phyloP scores from a whole-genome alignment of 2,888 invertebrate species.

The Syrphus vitripennis region DNA sequence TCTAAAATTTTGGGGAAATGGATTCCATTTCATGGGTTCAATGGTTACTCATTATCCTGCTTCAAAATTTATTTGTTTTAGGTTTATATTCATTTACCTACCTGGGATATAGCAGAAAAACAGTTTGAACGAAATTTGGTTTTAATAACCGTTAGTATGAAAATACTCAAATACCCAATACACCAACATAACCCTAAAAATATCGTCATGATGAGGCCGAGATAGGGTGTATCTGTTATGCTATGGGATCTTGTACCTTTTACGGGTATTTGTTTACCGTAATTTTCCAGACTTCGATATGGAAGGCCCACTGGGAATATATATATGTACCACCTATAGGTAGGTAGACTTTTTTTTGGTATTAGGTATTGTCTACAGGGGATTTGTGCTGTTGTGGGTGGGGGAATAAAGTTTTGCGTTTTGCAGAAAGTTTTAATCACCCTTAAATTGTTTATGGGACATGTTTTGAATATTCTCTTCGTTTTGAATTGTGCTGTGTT shows the following conservation, averaged over 20 bases:
- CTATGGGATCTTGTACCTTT: not conserved
- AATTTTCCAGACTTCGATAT: constrained; percentile 54
- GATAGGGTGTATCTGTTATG: too few relatives aligned
- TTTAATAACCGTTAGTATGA: constrained; percentile 43
- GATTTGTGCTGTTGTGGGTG: not conserved
- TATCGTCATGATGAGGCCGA: constrained; percentile 3
- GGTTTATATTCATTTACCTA: not conserved
- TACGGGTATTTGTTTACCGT: constrained; percentile 31
- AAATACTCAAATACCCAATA: constrained; percentile 27
- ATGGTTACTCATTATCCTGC: constrained; percentile 9
- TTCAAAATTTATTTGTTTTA: constrained; percentile 13
- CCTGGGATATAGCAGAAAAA: not conserved
- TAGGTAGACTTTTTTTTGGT: not conserved
- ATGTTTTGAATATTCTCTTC: constrained; percentile 68
- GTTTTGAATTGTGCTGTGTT: constrained; percentile 5
- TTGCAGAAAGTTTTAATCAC: constrained; percentile 72
- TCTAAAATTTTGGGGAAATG: not conserved
- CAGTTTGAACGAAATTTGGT: constrained; percentile 33
- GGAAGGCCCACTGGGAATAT: not conserved
- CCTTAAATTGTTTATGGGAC: constrained; percentile 72
- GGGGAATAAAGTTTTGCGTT: constrained; percentile 47
- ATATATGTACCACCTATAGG: not conserved
- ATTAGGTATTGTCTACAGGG: not conserved
- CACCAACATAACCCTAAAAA: not conserved
- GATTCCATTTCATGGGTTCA: constrained; percentile 25